Evolutionary conservation across 2,888 invertebrate genomes (phyloP), one percentile per base, ranked within the genome.

Genomic region (Linnaemya tessellans): DNA sequence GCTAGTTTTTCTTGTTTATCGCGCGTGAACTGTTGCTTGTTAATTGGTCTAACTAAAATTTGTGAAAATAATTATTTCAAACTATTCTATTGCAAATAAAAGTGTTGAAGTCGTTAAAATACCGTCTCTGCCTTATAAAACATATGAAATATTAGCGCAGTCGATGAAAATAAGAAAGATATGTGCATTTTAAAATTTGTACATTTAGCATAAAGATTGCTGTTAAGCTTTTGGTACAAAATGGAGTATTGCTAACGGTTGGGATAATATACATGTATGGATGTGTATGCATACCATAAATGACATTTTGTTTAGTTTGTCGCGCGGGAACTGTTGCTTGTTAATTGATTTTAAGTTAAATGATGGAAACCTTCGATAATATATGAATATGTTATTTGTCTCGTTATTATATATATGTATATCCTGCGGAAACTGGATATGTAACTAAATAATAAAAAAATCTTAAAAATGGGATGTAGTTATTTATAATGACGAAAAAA

Each of bases 1-100:
- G 20, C 11, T 35, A 60, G 60, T 74, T 74, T 51, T n/a, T 15
- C 9, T 65, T 46, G 9, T n/a, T 25, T 65, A 46, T 35, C 4
- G 35, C 46, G 49, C 46, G 46, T 13, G 20, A 60, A 46, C 35
- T 30, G 58, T 43, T n/a, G n/a, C n/a, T 15, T 70, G 10, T 15
- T 35, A 10, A 7, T 11, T 7, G 15, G n/a, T 7, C 1, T 13
- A 41, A 20, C 35, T n/a, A 35, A 18, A 54, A 60, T 35, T 43
- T 1, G 0, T 20, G 46, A 60, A 74, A 38, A 35, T 58, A 38
- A 11, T 15, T 13, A 38, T 15, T 68, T 68, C n/a, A 22, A 35
- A 10, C 1, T 8, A 15, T 25, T 15, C 15, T 49, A 10, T 15
- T 13, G 8, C 18, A 25, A 51, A 13, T 3, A 54, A 74, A 49